phyloP scores from a whole-genome alignment of 2,797 vertebrate species.

The Sylvia borin region DNA sequence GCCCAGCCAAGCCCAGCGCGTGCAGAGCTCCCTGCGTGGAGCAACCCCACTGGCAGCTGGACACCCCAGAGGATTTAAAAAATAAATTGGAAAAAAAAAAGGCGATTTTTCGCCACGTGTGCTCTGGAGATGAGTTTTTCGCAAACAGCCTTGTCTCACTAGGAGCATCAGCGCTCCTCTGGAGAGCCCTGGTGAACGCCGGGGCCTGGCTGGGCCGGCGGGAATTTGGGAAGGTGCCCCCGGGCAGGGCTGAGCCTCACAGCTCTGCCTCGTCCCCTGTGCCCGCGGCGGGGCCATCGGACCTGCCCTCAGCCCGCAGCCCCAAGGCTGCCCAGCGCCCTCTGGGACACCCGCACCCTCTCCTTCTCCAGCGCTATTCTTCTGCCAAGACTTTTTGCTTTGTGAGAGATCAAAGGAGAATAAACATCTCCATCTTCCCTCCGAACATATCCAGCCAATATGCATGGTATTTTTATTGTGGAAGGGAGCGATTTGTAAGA shows the following conservation, averaged over 20 bases:
- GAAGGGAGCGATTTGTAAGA: conserved; percentile 77
- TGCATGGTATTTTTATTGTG: conserved; percentile 74
- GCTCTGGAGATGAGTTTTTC: background rate
- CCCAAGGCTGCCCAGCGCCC: background rate
- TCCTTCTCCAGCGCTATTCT: background rate
- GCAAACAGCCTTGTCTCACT: background rate
- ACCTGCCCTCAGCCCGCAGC: rapidly evolving
- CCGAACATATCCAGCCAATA: conserved; percentile 49
- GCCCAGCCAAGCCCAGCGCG: background rate
- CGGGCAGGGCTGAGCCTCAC: background rate
- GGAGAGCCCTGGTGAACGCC: background rate
- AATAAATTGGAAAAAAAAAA: too few relatives aligned
- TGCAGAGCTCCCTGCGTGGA: background rate
- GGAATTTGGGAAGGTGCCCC: background rate
- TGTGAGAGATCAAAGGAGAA: conserved; percentile 47
- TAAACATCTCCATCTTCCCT: conserved; percentile 49
- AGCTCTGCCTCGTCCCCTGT: background rate
- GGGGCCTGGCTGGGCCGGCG: background rate
- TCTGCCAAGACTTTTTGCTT: background rate
- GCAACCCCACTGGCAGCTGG: background rate
- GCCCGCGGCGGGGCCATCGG: rapidly evolving
- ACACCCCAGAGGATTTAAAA: background rate
- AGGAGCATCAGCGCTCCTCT: background rate
- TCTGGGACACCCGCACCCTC: background rate
- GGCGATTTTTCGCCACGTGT: background rate